A percentile compares a stretch with the other conserved stretches of the same genome.
phyloP scores from a whole-genome alignment of 2,113 vertebrate genomes.

The Myrmecophaga tridactyla region DNA sequence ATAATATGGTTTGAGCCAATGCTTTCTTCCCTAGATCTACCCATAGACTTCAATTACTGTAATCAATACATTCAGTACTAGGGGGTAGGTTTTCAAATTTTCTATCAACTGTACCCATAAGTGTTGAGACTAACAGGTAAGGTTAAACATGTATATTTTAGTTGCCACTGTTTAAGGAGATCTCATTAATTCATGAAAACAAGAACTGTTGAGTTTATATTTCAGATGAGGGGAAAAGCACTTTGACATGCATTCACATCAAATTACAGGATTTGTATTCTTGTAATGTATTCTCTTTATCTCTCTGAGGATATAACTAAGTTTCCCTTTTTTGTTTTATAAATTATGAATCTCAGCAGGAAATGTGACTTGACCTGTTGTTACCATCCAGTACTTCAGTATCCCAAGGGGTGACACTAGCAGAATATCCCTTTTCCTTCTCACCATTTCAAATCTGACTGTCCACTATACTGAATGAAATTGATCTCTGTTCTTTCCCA shows the following conservation, averaged over 20 bases:
- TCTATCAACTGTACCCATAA: neutral
- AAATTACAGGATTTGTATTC: constrained; percentile 6
- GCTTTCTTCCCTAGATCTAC: neutral
- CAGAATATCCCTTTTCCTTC: neutral
- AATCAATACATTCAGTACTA: neutral
- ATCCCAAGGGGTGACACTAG: neutral
- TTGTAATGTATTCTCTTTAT: constrained; percentile 1
- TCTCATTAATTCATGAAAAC: neutral
- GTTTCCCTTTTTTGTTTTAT: neutral
- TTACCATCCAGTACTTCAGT: neutral
- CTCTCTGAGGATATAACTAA: neutral
- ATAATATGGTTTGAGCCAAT: neutral
- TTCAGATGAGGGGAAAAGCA: neutral
- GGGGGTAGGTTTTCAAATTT: neutral
- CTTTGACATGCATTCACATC: neutral
- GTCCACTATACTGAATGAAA: neutral
- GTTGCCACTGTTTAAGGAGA: neutral
- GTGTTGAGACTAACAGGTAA: neutral
- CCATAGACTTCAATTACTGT: fast-evolving
- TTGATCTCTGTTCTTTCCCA: neutral
- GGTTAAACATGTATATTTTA: neutral
- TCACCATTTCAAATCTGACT: neutral
- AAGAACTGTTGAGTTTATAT: neutral
- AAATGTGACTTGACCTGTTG: neutral
- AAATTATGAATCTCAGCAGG: constrained; percentile 22